These are phyloP conservation scores for Chalcosyrphus nemorum DNA, from an alignment of 2,888 invertebrate species.

Conservation along the genomic window DNA sequence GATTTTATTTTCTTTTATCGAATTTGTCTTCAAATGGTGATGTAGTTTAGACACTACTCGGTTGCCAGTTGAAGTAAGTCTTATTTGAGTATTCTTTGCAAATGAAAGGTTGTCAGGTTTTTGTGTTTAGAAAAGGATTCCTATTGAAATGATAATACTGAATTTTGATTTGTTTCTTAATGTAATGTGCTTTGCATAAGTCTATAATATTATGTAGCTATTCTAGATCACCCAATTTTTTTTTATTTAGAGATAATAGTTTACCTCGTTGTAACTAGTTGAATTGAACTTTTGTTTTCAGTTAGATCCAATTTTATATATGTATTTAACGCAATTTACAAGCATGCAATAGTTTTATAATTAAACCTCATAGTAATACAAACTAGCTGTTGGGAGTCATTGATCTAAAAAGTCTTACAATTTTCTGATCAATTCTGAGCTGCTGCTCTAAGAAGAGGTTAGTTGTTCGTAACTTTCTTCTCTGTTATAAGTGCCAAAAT, in stretches of 20 bases:
- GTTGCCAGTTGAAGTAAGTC: background rate
- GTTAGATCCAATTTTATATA: background rate
- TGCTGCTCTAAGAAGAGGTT: no score
- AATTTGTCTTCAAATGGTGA: no score
- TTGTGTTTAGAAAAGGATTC: constrained; percentile 41
- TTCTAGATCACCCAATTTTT: background rate
- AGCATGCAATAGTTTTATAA: background rate
- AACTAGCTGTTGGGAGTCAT: background rate
- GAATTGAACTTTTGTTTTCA: constrained; percentile 18
- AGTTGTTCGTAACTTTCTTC: no score
- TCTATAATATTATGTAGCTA: background rate
- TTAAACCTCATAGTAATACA: background rate
- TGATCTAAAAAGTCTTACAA: background rate
- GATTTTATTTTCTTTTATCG: background rate
- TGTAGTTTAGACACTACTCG: no score
- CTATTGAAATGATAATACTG: constrained; percentile 46
- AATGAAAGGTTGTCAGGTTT: constrained; percentile 60
- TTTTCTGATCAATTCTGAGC: no score
- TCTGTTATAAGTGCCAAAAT: no score
- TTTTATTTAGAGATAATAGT: constrained; percentile 9
- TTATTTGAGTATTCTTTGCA: constrained; percentile 32
- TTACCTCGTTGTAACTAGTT: constrained; percentile 14
- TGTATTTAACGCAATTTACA: background rate
- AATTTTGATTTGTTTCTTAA: no score
- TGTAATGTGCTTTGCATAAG: no score